phyloP scores from a whole-genome alignment of 2,113 vertebrate species.

The Syngnathus scovelli region DNA sequence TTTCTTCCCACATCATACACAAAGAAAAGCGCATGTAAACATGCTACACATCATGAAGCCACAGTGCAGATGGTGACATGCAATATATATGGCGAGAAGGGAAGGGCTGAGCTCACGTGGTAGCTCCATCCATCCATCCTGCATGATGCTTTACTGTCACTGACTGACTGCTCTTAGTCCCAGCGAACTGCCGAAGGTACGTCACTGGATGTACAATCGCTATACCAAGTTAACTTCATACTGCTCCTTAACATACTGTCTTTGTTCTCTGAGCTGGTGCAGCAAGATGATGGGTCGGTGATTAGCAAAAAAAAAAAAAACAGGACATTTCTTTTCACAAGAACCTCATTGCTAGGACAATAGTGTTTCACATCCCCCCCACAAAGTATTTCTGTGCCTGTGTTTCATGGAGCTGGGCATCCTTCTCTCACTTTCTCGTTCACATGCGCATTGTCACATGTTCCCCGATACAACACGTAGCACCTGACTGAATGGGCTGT shows the following conservation, averaged over 20 bases:
- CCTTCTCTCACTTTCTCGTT: conserved; percentile 18
- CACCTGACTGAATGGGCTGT: conserved; percentile 39
- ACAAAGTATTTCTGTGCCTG: conserved; percentile 14
- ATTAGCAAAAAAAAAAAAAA: conserved; percentile 22
- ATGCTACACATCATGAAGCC: conserved; percentile 26
- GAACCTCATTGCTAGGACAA: conserved; percentile 31
- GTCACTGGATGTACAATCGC: background rate
- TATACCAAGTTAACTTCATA: background rate
- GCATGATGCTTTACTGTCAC: conserved; percentile 16
- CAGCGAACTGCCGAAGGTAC: background rate
- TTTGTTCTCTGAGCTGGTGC: conserved; percentile 21
- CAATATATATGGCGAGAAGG: conserved; percentile 41
- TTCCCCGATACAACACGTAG: conserved; percentile 28
- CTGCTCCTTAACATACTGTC: background rate
- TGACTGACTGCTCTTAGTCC: background rate
- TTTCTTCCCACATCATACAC: conserved; percentile 7
- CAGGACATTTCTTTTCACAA: conserved; percentile 21
- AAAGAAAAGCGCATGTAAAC: conserved; percentile 26
- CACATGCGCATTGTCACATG: conserved; percentile 52
- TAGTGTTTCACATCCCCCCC: conserved; percentile 6
- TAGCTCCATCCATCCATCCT: conserved; percentile 1
- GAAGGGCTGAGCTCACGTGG: conserved; percentile 18
- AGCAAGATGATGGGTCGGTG: conserved; percentile 18
- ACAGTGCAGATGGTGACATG: conserved; percentile 43
- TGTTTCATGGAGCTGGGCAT: background rate